Conservation (phyloP, 2,113 vertebrate species). For the Penelope pileata region DNA sequence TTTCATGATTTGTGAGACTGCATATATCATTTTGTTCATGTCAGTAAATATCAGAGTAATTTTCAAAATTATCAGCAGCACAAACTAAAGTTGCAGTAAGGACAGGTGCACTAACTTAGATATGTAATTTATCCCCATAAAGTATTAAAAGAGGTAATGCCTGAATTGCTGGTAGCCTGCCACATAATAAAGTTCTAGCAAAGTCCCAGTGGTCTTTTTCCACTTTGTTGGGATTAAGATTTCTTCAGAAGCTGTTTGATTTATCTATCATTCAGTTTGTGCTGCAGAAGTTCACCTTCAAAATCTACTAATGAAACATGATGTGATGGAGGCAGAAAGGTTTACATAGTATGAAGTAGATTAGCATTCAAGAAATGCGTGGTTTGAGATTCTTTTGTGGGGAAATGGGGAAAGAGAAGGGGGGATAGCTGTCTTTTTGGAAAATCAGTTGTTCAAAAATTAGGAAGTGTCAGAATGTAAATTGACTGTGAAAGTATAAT, state of each 20-base stretch:
- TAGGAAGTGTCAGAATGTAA: neutral
- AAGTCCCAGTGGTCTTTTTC: neutral
- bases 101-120: neutral
- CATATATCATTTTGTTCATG: neutral
- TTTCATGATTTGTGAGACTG: neutral
- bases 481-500: neutral
- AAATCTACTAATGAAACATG: neutral
- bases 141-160: neutral
- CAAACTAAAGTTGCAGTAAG: neutral
- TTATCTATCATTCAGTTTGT: neutral
- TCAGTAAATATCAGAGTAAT: neutral
- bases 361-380: neutral
- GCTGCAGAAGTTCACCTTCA: neutral
- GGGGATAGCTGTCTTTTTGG: neutral
- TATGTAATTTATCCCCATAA: neutral
- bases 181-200: neutral
- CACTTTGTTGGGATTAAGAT: neutral
- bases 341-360: neutral
- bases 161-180: neutral
- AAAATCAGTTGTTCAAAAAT: neutral
- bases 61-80: neutral
- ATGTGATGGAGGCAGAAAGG: neutral
- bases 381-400: fast-evolving
- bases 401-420: neutral
- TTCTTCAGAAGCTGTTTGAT: neutral